A percentile compares a stretch with the other conserved stretches of the same genome.
Conservation (phyloP, 2,888 invertebrate genomes). For the Pammene fasciana region DNA sequence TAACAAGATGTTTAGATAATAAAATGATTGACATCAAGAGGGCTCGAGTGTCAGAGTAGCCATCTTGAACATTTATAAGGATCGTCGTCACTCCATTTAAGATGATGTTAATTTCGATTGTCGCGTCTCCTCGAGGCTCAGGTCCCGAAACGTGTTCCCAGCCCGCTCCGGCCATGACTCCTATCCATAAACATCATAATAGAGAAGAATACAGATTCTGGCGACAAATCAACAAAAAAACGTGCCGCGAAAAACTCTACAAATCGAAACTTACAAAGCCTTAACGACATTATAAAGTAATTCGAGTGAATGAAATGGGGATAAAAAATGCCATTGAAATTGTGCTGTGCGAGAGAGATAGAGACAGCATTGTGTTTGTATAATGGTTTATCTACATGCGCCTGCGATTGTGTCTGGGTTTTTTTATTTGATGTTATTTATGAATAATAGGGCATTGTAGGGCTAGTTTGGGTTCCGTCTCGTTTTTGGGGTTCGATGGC, state of each 20-base stretch:
- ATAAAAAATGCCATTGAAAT: constrained; percentile 56
- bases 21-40: constrained; percentile 8
- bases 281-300: constrained; percentile 63
- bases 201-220: constrained; percentile 12
- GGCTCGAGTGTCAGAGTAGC: neutral
- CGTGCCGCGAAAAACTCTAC: constrained; percentile 40
- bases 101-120: constrained; percentile 23
- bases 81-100: constrained; percentile 20
- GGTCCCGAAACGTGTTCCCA: constrained; percentile 21
- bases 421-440: constrained; percentile 74
- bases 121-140: neutral
- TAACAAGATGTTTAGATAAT: neutral
- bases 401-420: constrained; percentile 73
- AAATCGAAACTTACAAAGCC: constrained; percentile 49
- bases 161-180: neutral
- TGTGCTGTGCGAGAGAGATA: constrained; percentile 55
- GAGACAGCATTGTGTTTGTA: constrained; percentile 73
- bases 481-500: constrained; percentile 24
- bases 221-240: constrained; percentile 16
- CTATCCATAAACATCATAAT: constrained; percentile 30
- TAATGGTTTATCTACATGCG: constrained; percentile 78
- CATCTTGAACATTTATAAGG: constrained; percentile 8
- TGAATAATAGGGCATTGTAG: constrained; percentile 62
- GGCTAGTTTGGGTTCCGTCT: constrained; percentile 35
- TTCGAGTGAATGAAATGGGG: constrained; percentile 61